These are phyloP conservation scores for Drosophila mauritiana DNA, from an alignment of 1,140 invertebrate genomes.

Conservation along the genomic window DNA sequence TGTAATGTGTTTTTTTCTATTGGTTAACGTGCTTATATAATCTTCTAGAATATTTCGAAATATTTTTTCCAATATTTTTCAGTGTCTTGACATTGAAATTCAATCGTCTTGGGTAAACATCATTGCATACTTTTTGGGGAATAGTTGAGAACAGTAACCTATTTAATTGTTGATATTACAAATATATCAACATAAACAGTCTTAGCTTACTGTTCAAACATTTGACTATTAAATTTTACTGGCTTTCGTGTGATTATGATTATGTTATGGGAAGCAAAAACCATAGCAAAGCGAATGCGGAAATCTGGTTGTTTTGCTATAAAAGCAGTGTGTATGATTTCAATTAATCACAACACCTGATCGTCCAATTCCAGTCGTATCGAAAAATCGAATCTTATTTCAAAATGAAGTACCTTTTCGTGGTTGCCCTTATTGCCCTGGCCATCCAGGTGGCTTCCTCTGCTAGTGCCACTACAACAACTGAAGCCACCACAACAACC, in stretches of 20 bases:
- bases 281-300: background rate
- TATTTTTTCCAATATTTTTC: too few species aligned
- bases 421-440: constrained; percentile 4
- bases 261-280: too few species aligned
- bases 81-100: too few species aligned
- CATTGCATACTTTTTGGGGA: too few species aligned
- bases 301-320: background rate
- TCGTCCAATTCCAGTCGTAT: background rate
- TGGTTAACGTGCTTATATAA: background rate
- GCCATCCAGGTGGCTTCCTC: constrained; percentile 12
- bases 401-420: constrained; percentile 21
- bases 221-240: too few species aligned
- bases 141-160: too few species aligned
- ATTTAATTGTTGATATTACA: too few species aligned
- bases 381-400: background rate
- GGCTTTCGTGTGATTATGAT: too few species aligned
- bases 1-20: background rate
- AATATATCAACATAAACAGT: too few species aligned
- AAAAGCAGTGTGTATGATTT: background rate
- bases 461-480: background rate
- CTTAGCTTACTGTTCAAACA: too few species aligned
- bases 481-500: background rate
- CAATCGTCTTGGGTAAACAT: too few species aligned
- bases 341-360: constrained; percentile 1
- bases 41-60: too few species aligned